These are phyloP conservation scores for Hyles vespertilio DNA, from an alignment of 1,140 invertebrate genomes.

Conservation along the genomic window DNA sequence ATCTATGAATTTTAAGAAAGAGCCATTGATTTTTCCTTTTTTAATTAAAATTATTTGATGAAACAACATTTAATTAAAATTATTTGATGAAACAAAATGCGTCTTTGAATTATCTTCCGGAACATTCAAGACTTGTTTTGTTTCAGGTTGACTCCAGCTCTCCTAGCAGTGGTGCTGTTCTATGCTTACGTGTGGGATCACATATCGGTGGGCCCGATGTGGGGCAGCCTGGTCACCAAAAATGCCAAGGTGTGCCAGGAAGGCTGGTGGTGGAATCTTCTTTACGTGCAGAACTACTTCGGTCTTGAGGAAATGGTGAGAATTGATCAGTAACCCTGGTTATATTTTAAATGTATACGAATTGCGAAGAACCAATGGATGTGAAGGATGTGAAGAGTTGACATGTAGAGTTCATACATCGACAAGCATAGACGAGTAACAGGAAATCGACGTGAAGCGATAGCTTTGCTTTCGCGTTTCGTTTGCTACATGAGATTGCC, in stretches of 20 bases:
- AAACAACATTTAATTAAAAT: too few relatives aligned
- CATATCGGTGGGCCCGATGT: constrained; percentile 81
- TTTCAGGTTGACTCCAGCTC: constrained; percentile 78
- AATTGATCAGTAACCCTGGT: constrained; percentile 1
- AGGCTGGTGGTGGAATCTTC: constrained; percentile 82
- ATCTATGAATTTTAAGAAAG: too few relatives aligned
- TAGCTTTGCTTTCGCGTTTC: too few relatives aligned
- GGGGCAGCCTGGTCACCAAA: constrained; percentile 78
- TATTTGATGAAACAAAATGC: too few relatives aligned
- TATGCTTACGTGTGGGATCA: constrained; percentile 83
- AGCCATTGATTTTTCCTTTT: too few relatives aligned
- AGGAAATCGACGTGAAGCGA: too few relatives aligned
- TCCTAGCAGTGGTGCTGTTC: constrained; percentile 81
- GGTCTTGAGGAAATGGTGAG: constrained; percentile 83
- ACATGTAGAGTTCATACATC: too few relatives aligned
- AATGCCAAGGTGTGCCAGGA: constrained; percentile 81
- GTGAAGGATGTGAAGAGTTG: neutral
- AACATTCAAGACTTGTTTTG: neutral
- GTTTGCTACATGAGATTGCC: too few relatives aligned
- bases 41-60: too few relatives aligned
- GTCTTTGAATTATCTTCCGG: too few relatives aligned
- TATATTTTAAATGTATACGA: too few relatives aligned
- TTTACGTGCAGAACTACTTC: constrained; percentile 84
- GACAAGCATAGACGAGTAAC: too few relatives aligned
- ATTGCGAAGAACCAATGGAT: neutral